Evolutionary conservation across 2,113 vertebrate species (phyloP).

Genomic region (Seriola aureovittata): DNA sequence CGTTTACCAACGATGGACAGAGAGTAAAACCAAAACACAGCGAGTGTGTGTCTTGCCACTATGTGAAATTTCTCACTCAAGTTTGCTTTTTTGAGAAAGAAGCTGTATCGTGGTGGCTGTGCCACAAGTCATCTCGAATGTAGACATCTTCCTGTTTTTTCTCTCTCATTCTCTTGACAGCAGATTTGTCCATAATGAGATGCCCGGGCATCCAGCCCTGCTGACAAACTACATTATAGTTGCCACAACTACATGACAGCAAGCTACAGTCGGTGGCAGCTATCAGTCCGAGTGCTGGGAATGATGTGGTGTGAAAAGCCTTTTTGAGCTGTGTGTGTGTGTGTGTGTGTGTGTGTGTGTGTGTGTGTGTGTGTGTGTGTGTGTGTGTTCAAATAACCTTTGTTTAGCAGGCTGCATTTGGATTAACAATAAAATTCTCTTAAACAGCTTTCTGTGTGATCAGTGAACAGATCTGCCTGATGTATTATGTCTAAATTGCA

Average conservation of each 20-base stretch:
- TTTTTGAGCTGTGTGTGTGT: conserved; percentile 39
- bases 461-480: not conserved
- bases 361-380: conserved; percentile 18
- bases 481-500: not conserved
- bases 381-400: not conserved
- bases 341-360: not conserved
- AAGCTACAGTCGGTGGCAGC: conserved; percentile 68
- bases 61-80: no score
- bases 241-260: conserved; percentile 65
- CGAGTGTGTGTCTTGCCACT: not conserved
- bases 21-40: not conserved
- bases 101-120: not conserved
- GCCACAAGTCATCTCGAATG: not conserved
- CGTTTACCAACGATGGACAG: not conserved
- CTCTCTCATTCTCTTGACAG: conserved; percentile 47
- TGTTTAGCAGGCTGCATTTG: not conserved
- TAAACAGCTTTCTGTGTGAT: not conserved
- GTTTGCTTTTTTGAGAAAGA: no score
- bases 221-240: conserved; percentile 66
- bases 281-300: conserved; percentile 54
- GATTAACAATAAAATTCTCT: not conserved
- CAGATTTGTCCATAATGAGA: conserved; percentile 58
- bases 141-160: not conserved
- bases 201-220: conserved; percentile 28
- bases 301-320: conserved; percentile 56